Percentiles rank a stretch among this genome's conserved stretches.
Conservation (phyloP, 2,797 vertebrate genomes). For the Malacoctenus gilli region DNA sequence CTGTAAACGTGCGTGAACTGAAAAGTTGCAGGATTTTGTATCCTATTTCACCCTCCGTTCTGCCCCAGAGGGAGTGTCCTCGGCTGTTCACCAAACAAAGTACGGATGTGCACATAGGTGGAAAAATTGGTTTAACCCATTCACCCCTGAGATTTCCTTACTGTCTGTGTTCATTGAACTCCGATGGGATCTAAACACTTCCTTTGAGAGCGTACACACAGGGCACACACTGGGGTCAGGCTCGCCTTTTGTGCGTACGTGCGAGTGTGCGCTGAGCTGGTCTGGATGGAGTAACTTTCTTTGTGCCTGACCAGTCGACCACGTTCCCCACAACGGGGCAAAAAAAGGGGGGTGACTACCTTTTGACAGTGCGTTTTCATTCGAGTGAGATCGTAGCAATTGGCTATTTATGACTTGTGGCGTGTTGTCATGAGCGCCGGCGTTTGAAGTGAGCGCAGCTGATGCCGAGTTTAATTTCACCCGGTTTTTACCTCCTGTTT, state of each 20-base stretch:
- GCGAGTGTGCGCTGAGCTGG: constrained; percentile 46
- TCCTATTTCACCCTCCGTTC: constrained; percentile 46
- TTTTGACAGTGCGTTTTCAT: constrained; percentile 56
- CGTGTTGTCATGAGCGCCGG: constrained; percentile 22
- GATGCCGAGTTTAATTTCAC: not conserved
- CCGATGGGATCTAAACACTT: constrained; percentile 65
- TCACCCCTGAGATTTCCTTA: constrained; percentile 58
- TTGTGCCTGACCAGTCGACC: constrained; percentile 67
- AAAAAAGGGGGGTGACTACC: constrained; percentile 45
- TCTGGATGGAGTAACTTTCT: constrained; percentile 55
- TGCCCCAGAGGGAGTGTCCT: constrained; percentile 61
- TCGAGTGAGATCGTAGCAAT: constrained; percentile 48
- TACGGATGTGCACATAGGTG: constrained; percentile 55
- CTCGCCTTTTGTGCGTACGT: constrained; percentile 54
- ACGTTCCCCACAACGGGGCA: constrained; percentile 49
- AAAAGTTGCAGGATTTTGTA: constrained; percentile 35
- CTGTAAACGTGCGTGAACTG: constrained; percentile 26
- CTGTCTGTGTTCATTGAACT: constrained; percentile 70
- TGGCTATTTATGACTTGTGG: constrained; percentile 32
- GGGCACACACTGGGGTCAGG: constrained; percentile 51
- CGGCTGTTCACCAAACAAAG: constrained; percentile 68
- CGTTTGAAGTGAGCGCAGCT: constrained; percentile 20
- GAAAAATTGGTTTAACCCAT: constrained; percentile 67
- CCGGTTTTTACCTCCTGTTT: not conserved
- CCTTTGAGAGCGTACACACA: constrained; percentile 61